Percentiles rank a stretch among this genome's conserved stretches.
phyloP scores from a whole-genome alignment of 2,888 invertebrate genomes.

The Cephus pygmeus region DNA sequence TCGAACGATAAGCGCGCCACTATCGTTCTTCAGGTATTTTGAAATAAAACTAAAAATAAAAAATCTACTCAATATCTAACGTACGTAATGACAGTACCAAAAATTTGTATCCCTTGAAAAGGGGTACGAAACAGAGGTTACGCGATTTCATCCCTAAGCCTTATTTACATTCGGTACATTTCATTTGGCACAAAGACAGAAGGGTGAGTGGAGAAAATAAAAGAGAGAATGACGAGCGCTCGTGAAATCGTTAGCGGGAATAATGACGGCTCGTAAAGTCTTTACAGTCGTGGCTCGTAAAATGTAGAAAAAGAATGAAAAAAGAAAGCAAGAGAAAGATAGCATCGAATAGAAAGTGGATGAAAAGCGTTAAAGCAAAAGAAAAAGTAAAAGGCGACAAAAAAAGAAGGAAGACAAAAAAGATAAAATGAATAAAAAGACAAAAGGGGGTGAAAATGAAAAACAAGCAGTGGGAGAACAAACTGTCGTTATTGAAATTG shows the following conservation, averaged over 20 bases:
- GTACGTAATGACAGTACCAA: not conserved
- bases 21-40: not conserved
- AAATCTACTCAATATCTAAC: not conserved
- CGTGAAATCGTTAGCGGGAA: not conserved
- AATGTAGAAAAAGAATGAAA: not conserved
- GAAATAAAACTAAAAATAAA: not conserved
- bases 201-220: not conserved
- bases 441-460: not conserved
- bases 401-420: slow-evolving; percentile 1
- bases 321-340: not conserved
- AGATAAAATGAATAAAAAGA: slow-evolving; percentile 4
- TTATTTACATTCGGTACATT: not conserved
- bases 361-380: not conserved
- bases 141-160: not conserved
- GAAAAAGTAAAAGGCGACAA: not conserved
- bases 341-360: not conserved
- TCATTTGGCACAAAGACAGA: not conserved
- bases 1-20: not conserved
- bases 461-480: slow-evolving; percentile 9
- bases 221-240: not conserved
- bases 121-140: not conserved
- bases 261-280: not conserved
- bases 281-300: not conserved
- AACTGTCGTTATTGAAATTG: not conserved
- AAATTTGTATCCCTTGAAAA: not conserved